Conservation (phyloP, 2,113 vertebrate species). For the Catharus bicknelli region DNA sequence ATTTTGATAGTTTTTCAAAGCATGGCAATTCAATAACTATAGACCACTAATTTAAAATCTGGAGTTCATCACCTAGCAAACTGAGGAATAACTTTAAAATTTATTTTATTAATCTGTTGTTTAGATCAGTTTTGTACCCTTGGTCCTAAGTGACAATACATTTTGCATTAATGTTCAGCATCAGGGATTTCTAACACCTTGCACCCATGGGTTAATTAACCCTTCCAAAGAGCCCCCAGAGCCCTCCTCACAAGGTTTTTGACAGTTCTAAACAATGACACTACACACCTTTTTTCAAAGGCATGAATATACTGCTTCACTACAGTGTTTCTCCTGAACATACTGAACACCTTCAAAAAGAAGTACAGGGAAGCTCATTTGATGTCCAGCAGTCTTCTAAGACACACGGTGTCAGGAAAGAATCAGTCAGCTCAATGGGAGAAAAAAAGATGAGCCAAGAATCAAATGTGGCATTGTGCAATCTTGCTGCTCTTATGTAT, state of each 20-base stretch:
- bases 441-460: not conserved
- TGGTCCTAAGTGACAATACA: not conserved
- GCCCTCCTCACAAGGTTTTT: not conserved
- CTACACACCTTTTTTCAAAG: not conserved
- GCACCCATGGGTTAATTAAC: not conserved
- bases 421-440: not conserved
- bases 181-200: not conserved
- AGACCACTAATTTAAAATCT: slow-evolving; percentile 12
- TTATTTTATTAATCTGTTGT: not conserved
- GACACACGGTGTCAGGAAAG: not conserved
- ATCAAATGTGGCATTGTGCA: not conserved
- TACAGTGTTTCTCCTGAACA: slow-evolving; percentile 12
- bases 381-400: not conserved
- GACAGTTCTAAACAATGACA: not conserved
- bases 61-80: not conserved
- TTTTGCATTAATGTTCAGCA: slow-evolving; percentile 4
- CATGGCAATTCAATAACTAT: slow-evolving; percentile 15
- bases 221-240: not conserved
- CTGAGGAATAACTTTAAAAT: not conserved
- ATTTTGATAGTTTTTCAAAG: slow-evolving; percentile 41
- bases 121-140: not conserved
- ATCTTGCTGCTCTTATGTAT: not conserved
- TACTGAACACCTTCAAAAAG: not conserved
- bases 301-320: not conserved
- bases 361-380: not conserved